phyloP scores from a whole-genome alignment of 1,140 invertebrate genomes.

The Drosophila fuyamai region DNA sequence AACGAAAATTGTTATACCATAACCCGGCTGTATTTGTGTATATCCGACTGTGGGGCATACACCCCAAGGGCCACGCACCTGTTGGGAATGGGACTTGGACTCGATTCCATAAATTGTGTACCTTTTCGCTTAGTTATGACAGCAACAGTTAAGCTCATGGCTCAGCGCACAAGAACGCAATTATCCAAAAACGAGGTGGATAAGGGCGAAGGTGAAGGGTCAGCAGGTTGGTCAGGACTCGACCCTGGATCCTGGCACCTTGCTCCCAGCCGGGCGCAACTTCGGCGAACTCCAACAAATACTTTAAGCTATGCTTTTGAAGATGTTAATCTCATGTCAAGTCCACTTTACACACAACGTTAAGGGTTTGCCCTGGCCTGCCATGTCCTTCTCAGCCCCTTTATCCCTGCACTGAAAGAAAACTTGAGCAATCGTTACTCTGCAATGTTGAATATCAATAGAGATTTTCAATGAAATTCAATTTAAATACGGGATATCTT shows the following conservation, averaged over 20 bases:
- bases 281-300: slow-evolving; percentile 80
- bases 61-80: slow-evolving; percentile 32
- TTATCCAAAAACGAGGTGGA: slow-evolving; percentile 69
- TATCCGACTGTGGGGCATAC: slow-evolving; percentile 8
- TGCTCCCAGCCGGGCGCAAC: slow-evolving; percentile 45
- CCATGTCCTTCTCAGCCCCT: slow-evolving; percentile 15
- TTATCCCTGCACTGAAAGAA: slow-evolving; percentile 14
- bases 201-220: slow-evolving; percentile 26
- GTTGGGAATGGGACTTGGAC: slow-evolving; percentile 35
- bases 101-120: slow-evolving; percentile 81
- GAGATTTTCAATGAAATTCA: no score
- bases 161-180: slow-evolving; percentile 83
- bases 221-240: slow-evolving; percentile 20
- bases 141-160: slow-evolving; percentile 83
- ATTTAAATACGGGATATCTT: no score
- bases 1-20: slow-evolving; percentile 75
- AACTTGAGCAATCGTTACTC: background rate
- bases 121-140: slow-evolving; percentile 83
- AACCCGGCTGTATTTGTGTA: slow-evolving; percentile 6
- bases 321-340: slow-evolving; percentile 84
- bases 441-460: no score
- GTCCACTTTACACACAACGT: slow-evolving; percentile 83
- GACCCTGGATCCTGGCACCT: slow-evolving; percentile 44
- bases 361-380: slow-evolving; percentile 61
- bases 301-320: slow-evolving; percentile 83